These are phyloP conservation scores for Actinostola sp. DNA, from an alignment of 92 coral and sea anemone genomes.

Conservation along the genomic window DNA sequence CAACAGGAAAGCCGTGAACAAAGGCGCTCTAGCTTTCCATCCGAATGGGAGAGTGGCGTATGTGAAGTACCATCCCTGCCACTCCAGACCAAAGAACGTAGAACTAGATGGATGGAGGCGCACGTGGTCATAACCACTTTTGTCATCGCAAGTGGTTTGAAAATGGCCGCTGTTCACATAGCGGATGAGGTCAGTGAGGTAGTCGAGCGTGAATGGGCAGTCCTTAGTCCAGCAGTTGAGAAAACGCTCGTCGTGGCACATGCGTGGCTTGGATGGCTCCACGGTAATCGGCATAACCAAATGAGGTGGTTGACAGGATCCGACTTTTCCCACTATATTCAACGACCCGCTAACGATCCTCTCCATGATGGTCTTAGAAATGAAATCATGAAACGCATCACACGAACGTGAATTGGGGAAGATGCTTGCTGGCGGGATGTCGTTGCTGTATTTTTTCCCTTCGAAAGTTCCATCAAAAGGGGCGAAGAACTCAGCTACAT, in stretches of 20 bases:
- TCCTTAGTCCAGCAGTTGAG: constrained; percentile 31
- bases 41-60: constrained; percentile 34
- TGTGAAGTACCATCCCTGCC: constrained; percentile 28
- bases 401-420: constrained; percentile 40
- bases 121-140: too few relatives aligned
- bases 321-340: constrained; percentile 4
- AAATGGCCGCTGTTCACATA: constrained; percentile 11
- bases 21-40: constrained; percentile 35
- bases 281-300: constrained; percentile 25
- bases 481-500: constrained; percentile 9
- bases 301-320: too few relatives aligned
- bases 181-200: too few relatives aligned
- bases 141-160: constrained; percentile 32
- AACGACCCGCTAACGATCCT: constrained; percentile 34
- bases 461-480: constrained; percentile 27
- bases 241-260: constrained; percentile 37
- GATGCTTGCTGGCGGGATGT: background rate
- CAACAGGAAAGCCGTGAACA: constrained; percentile 24
- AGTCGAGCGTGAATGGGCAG: constrained; percentile 28
- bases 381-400: constrained; percentile 4
- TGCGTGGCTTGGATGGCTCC: constrained; percentile 18
- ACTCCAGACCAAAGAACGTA: too few relatives aligned
- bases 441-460: constrained; percentile 2
- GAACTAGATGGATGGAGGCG: too few relatives aligned
- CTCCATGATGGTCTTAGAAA: constrained; percentile 28